Base-by-base conservation (phyloP, 2,797 vertebrate species). In the Clarias laeviceps region DNA sequence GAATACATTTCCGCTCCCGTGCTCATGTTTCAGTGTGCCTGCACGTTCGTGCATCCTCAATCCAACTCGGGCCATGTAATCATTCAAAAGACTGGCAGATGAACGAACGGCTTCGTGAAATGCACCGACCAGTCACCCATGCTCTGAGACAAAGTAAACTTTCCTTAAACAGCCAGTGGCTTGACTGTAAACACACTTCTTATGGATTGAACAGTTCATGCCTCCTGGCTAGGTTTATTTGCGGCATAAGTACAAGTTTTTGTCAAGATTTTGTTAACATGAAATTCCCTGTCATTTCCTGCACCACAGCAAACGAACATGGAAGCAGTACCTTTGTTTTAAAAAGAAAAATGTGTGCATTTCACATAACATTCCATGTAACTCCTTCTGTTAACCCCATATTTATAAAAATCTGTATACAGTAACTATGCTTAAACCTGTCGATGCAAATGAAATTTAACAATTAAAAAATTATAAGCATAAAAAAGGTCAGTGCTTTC, bases 41-140 rank as follows among this genome's bases (percentile, higher is more conserved):
- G 76, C 76, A 66, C 54, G 5, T 62, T 84, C 78, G 27, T 81
- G 77, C 66, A 79, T 84, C 76, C 34, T 32, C 61, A 82, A 84
- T 76, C 15, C 5, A 40, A 34, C 78, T 7, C 61, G 22, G 61
- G 65, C 57, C 68, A 34, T 20, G 2, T 14, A 73, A 78, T 77
- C 81, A 83, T 79, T 84, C 62, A 45, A 68, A 64, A 9, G 70
- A 37, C 70, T 82, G 70, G 74, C 59, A 66, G 27, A 50, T 66
- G 79, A 29, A 40, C 18, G 79, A 29, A 40, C 18, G 24, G 80
- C 73, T 24, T 82, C 37, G 9, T 61, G 65, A 74, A 82, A 80
- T 74, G 59, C 29, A 32, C 68, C n/a, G 64, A 76, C 37, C 65
- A 37, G 56, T 80, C 83, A 64, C 17, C 37, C 66, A 54, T 57